Base-by-base conservation (phyloP, 2,888 invertebrate species). In the Diadegma fenestrale region DNA sequence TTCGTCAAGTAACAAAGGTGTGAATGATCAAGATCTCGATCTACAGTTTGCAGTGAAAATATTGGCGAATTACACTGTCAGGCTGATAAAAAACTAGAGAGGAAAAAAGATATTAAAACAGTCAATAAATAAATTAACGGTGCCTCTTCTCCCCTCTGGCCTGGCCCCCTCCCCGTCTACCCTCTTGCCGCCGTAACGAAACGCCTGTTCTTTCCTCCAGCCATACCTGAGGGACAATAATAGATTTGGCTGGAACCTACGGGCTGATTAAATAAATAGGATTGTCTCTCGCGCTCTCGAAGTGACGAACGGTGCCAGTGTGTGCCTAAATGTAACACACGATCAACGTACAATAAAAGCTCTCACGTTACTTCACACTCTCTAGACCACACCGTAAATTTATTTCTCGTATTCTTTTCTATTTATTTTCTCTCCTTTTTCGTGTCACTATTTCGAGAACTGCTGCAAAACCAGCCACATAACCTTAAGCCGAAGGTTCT, bases 231-330 rank as follows among this genome's bases (percentile, higher is more conserved):
- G 90, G 80, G 92, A 94, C 93, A 94, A 94, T 94, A 93, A 94
- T 94, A 94, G 94, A 94, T 92, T 94, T 94, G 94, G 94, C 94
- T 94, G 94, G 94, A 94, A 94, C 94, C 94, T 94, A 92, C 92
- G 90, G 92, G 91, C 93, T 92, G 94, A 94, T 94, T 92, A 93
- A 94, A 93, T 93, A 93, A 93, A 93, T 92, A 90, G 92, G 91
- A 92, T 91, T 90, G 91, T 90, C 77, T 54, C 89, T 89, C 89
- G 87, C 87, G 87, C 87, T 88, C 89, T 80, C 89, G 89, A 89
- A 90, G 88, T 89, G 88, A 89, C 90, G 88, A 88, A 89, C 86
- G 88, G 90, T 61, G 61, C 89, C 87, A 86, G 89, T 66, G 64
- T 48, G 76, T 88, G 87, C 83, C 88, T 88, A 88, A 88, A 88